Base-by-base conservation (phyloP, 1,140 invertebrate genomes). In the Holotrichia oblita region DNA sequence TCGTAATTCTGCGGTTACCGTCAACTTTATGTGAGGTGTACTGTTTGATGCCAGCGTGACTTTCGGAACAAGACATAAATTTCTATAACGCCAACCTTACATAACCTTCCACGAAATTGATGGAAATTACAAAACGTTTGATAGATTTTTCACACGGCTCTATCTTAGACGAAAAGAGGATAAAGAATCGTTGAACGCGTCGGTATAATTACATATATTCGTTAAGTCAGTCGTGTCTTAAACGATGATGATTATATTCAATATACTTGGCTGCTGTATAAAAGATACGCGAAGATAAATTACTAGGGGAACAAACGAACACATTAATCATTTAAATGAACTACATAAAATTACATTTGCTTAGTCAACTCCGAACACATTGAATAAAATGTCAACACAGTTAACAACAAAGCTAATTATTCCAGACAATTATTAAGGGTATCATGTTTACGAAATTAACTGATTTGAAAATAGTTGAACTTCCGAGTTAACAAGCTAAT, bases 361-460 rank as follows among this genome's bases (percentile, higher is more conserved):
- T 69, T 69, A 69, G 9, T 69, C 22, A 20, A 24, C 9, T 34
- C 27, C 24, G 22, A 69, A 69, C 12, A 14, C 27, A 20, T 34
- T 24, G 61, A 69, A 69, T 69, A 69, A 69, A 69, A 69, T 69
- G 20, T 69, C 61, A 69, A 14, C 48, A 17, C 14, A 55, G 22
- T 69, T 69, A 69, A 22, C 8, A 69, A 34, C 61, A 69, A 69
- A 22, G 61, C 61, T 34, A 69, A 69, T 69, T 69, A 69, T 69
- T 8, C 20, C 6, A 6, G 27, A 27, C 61, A 69, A 69, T 69
- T 69, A 69, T 69, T 34, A 69, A 27, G 61, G 20, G 61, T 69
- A 34, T 69, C 61, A 9, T 27, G 22, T 69, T 69, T 69, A 69
- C 61, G 9, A 69, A 69, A 69, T 69, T 69, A 69, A 69, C 61